Conservation (phyloP, 2,888 invertebrate genomes). For the Syrphus vitripennis region DNA sequence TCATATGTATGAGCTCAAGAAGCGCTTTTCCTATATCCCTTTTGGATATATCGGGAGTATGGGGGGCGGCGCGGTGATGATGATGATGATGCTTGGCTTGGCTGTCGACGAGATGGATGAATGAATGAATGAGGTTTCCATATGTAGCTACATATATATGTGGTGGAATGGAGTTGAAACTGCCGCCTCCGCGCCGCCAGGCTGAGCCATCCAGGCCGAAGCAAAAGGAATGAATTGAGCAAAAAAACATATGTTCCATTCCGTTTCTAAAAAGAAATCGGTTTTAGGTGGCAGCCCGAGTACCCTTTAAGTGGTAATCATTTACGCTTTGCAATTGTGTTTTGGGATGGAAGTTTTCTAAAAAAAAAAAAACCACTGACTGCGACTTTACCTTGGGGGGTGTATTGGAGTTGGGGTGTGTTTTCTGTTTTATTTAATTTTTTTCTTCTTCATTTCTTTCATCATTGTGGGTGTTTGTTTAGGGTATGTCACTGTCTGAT, state of each 20-base stretch:
- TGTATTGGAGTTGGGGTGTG: constrained; percentile 4
- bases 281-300: constrained; percentile 80
- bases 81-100: constrained; percentile 21
- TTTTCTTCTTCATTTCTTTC: not conserved
- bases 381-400: not conserved
- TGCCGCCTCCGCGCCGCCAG: not conserved
- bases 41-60: not conserved
- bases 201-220: not conserved
- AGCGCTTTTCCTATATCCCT: constrained; percentile 30
- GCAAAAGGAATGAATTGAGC: constrained; percentile 42
- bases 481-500: constrained; percentile 67
- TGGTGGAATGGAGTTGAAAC: not conserved
- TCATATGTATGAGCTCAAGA: constrained; percentile 66
- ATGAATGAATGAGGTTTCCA: constrained; percentile 62
- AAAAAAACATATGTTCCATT: constrained; percentile 74
- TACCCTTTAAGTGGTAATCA: constrained; percentile 81
- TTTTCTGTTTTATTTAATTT: constrained; percentile 14
- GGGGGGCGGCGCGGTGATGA: not conserved
- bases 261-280: constrained; percentile 77
- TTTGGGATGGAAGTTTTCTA: constrained; percentile 47
- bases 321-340: constrained; percentile 80
- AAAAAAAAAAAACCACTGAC: not conserved
- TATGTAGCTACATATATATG: no score
- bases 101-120: constrained; percentile 64
- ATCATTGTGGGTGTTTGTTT: constrained; percentile 59